Evolutionary conservation across 2,113 vertebrate genomes (phyloP), one percentile per base, ranked within the genome.

Genomic region (Theristicus caerulescens): DNA sequence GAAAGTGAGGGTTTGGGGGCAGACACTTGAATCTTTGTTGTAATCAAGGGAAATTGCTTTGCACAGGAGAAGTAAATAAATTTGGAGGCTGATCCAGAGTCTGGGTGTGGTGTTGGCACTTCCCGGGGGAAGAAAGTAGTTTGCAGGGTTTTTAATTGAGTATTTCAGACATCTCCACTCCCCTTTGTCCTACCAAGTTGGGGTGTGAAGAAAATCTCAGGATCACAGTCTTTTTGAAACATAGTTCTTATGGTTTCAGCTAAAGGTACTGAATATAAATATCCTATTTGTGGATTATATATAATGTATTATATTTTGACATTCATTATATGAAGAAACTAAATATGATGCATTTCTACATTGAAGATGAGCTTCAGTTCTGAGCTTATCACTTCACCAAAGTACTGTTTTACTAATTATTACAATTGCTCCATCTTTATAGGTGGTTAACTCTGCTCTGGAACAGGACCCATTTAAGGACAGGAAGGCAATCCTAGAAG

Each of bases 101-200:
- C 25, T 64, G n/a, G 6, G 14, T 54, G 4, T 16, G 29, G 8
- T 32, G 11, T 15, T 84, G 52, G 22, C 13, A 31, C 7, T 66
- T 79, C 7, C 19, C 0, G 0, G 29, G 42, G 11, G 29, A 86
- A 36, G n/a, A 84, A 57, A 71, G 8, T 18, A n/a, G 7, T 81
- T 65, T 78, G 12, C 10, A 40, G 25, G 24, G 8, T 1, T 70
- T 91, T 89, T 52, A 65, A 13, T 15, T 24, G 38, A 29, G 19
- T 55, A 21, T 86, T 76, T 80, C 59, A 22, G 22, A 3, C 16
- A 49, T 58, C 8, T 80, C 25, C 11, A 32, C 13, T 88, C n/a
- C 8, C 16, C 8, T 61, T 76, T 13, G 34, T 69, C 20, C 58
- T 71, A 4, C 7, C 7, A 46, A 55, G 29, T 5, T 57, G 25